phyloP scores from a whole-genome alignment of 2,888 invertebrate genomes.

The Microchrysa polita region DNA sequence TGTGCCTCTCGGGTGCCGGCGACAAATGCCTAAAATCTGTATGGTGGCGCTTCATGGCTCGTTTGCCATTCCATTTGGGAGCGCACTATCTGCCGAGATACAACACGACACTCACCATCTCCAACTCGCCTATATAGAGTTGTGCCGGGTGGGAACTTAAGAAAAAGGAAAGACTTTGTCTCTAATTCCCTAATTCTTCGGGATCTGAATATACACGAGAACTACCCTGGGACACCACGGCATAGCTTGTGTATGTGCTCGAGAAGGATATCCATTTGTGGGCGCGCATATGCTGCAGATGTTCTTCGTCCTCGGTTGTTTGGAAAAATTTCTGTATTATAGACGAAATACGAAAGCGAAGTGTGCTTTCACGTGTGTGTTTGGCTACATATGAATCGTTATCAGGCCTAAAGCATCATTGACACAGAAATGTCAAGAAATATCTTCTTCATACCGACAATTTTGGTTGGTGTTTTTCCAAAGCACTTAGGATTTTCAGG shows the following conservation, averaged over 20 bases:
- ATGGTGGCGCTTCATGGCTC: constrained; percentile 10
- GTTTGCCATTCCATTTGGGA: background rate
- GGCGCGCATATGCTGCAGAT: no score
- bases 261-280: no score
- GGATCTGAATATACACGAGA: background rate
- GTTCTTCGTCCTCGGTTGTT: no score
- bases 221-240: background rate
- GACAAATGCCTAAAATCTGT: background rate
- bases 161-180: background rate
- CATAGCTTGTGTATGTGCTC: background rate
- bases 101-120: background rate
- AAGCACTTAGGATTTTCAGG: constrained; percentile 37
- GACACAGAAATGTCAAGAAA: constrained; percentile 37
- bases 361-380: no score
- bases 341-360: no score
- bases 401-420: constrained; percentile 38
- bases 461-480: constrained; percentile 21
- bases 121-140: background rate
- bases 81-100: background rate
- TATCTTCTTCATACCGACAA: constrained; percentile 33
- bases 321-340: no score
- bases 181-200: constrained; percentile 32
- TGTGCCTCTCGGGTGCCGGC: no score
- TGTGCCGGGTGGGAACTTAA: no score
- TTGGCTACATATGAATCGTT: constrained; percentile 12